These are phyloP conservation scores for Plutella xylostella DNA, from an alignment of 2,888 invertebrate species.

Conservation along the genomic window DNA sequence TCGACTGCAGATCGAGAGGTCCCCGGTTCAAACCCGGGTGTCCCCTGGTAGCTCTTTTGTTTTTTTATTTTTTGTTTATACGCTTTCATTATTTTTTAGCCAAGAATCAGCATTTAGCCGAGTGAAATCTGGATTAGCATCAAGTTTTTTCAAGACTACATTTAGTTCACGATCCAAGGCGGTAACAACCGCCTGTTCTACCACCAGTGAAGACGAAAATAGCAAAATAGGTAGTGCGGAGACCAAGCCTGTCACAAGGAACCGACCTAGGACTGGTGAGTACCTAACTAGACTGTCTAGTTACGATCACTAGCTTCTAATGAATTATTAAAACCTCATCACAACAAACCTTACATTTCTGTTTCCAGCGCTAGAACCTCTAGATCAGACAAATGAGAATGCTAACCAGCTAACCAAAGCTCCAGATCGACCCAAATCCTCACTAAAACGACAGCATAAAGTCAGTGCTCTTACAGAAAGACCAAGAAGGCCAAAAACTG, in stretches of 20 bases:
- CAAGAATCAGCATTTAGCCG: not conserved
- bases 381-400: conserved; percentile 20
- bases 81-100: not conserved
- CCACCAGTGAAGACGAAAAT: conserved; percentile 37
- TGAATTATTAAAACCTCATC: no score
- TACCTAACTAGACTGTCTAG: no score
- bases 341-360: no score
- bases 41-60: conserved; percentile 35
- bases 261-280: conserved; percentile 56
- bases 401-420: conserved; percentile 29
- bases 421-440: conserved; percentile 32
- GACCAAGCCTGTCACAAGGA: conserved; percentile 62
- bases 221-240: conserved; percentile 66
- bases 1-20: conserved; percentile 69
- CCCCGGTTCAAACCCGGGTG: conserved; percentile 69
- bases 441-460: conserved; percentile 32
- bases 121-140: conserved; percentile 34
- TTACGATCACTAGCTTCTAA: no score
- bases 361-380: conserved; percentile 26
- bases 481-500: conserved; percentile 34
- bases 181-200: conserved; percentile 36
- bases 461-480: conserved; percentile 33
- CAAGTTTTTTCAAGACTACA: conserved; percentile 59
- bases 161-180: conserved; percentile 62
- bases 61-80: conserved; percentile 13